Conservation (phyloP, 2,113 vertebrate species). For the Strix aluco region DNA sequence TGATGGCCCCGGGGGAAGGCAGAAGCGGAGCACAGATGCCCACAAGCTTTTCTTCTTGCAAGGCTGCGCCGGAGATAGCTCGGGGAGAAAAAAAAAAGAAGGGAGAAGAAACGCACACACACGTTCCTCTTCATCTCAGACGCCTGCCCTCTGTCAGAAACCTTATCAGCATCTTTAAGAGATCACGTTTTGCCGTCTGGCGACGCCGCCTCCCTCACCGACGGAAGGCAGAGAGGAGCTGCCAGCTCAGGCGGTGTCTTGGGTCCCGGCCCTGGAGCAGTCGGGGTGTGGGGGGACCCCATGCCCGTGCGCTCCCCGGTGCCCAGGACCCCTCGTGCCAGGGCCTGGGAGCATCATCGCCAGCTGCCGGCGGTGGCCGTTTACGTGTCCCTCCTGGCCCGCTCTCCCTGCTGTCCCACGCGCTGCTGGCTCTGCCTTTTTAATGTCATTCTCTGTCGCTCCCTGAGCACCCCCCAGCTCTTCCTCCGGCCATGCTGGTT, state of each 20-base stretch:
- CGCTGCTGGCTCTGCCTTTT: background rate
- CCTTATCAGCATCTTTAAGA: background rate
- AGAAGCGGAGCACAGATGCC: background rate
- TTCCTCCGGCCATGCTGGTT: background rate
- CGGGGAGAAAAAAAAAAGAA: background rate
- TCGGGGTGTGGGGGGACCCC: fast-evolving
- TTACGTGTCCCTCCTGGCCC: background rate
- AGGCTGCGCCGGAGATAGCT: background rate
- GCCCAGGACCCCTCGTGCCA: fast-evolving
- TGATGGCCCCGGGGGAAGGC: background rate
- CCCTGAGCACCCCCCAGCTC: background rate
- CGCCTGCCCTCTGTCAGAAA: background rate
- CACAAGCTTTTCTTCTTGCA: background rate
- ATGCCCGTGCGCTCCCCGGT: fast-evolving
- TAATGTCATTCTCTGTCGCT: fast-evolving
- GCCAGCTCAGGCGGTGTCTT: no score
- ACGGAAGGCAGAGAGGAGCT: background rate
- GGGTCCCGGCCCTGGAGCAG: no score
- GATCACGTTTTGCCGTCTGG: background rate
- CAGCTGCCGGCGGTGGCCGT: no score
- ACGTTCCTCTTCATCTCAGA: background rate
- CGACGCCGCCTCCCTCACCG: background rate
- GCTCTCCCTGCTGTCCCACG: background rate
- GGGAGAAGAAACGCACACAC: background rate
- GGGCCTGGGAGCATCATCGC: background rate